Percentiles rank a stretch among this genome's conserved stretches.
Conservation (phyloP, 2,888 invertebrate species). For the Drosophila seclusa region DNA sequence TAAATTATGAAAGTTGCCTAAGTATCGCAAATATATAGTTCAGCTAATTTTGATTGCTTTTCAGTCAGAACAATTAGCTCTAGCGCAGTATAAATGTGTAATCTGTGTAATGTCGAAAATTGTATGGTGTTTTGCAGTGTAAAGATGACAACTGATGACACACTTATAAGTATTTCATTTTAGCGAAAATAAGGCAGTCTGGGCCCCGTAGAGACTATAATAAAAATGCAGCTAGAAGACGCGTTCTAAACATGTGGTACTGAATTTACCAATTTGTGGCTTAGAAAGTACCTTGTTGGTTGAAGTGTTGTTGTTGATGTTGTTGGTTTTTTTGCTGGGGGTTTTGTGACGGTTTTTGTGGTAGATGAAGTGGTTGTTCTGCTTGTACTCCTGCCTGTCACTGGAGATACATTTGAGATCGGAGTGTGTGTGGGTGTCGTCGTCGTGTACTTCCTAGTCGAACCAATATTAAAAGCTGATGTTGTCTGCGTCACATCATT, state of each 20-base stretch:
- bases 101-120: slow-evolving; percentile 18
- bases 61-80: slow-evolving; percentile 3
- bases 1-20: neutral
- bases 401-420: slow-evolving; percentile 34
- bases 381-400: slow-evolving; percentile 64
- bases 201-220: neutral
- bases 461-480: slow-evolving; percentile 18
- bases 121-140: slow-evolving; percentile 7
- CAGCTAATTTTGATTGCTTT: neutral
- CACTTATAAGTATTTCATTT: slow-evolving; percentile 13
- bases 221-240: slow-evolving; percentile 14
- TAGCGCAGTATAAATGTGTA: neutral
- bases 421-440: slow-evolving; percentile 75
- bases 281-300: slow-evolving; percentile 56
- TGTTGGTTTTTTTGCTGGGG: slow-evolving; percentile 52
- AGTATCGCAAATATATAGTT: neutral
- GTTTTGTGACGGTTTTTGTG: slow-evolving; percentile 66
- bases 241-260: slow-evolving; percentile 10
- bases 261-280: slow-evolving; percentile 19
- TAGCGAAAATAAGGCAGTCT: slow-evolving; percentile 25
- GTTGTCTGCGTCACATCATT: slow-evolving; percentile 55
- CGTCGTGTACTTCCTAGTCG: slow-evolving; percentile 33
- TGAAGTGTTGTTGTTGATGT: slow-evolving; percentile 55
- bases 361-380: slow-evolving; percentile 82
- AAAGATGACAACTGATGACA: slow-evolving; percentile 12